Evolutionary conservation across 2,888 invertebrate genomes (phyloP), one percentile per base, ranked within the genome.

Genomic region (Drosophila longiperda): DNA sequence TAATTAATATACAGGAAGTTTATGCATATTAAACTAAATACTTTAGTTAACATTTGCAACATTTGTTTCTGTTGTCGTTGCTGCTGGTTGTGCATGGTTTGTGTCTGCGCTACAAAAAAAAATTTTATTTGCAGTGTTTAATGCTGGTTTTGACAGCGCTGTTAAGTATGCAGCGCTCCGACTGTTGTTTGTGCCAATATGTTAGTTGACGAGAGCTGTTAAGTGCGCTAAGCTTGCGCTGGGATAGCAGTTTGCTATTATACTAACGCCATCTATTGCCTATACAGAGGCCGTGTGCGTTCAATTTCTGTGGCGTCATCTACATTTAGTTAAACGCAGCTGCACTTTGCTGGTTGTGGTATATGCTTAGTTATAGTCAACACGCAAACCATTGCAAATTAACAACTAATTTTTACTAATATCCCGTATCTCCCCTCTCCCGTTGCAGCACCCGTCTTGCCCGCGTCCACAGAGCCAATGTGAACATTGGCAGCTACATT

Each of bases 391-490:
- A 32, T 38, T 26, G 1, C 1, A 15, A 29, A 33, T 23, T 12
- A 15, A 23, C 15, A 45, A 40, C 29, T 26, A 17, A 34, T 29
- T 60, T 42, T 29, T 15, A 8, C 26, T 29, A 8, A 50, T 36
- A 42, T 17, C 54, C 34, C 23, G 23, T 45, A 23, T 60, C 42
- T 48, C 9, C 64, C 50, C 6, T 76, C 17, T 49, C 12, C 38
- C 32, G 6, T 62, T 74, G 6, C 83, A 90, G 90, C 80, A 80
- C 84, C 86, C 89, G 79, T 82, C 74, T 73, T 80, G 82, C 73
- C 78, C 75, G 72, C 75, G 72, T 70, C 75, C 79, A 81, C 49
- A 64, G 73, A 75, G 68, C 66, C 68, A 80, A 76, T 78, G 80
- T 63, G 26, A 75, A 78, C 69, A 81, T 81, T 81, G 81, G 78